A percentile compares a stretch with the other conserved stretches of the same genome.
These are phyloP conservation scores for Uloborus diversus DNA, from an alignment of 1,140 invertebrate species.

Conservation along the genomic window DNA sequence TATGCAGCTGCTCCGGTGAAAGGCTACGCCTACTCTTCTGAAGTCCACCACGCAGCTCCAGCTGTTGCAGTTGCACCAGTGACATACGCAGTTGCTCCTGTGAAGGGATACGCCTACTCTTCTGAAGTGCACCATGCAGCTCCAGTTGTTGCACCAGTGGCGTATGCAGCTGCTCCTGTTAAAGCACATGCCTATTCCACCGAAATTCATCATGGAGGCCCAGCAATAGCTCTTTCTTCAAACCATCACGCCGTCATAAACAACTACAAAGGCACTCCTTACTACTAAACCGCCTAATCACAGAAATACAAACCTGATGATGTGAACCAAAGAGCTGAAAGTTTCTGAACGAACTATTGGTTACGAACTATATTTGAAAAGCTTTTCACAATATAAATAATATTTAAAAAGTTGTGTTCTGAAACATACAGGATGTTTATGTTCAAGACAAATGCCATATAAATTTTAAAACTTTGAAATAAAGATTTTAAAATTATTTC, in stretches of 20 bases:
- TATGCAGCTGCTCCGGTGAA: background rate
- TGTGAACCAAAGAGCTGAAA: slow-evolving; percentile 10
- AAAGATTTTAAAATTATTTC: too few species aligned
- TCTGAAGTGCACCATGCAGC: slow-evolving; percentile 11
- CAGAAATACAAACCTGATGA: background rate
- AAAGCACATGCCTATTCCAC: slow-evolving; percentile 30
- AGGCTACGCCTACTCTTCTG: slow-evolving; percentile 11
- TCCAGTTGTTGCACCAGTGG: background rate
- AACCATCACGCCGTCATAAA: slow-evolving; percentile 12
- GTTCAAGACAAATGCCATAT: too few species aligned
- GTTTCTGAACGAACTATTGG: too few species aligned
- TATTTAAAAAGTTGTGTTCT: too few species aligned
- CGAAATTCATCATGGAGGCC: slow-evolving; percentile 16
- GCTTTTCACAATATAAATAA: too few species aligned
- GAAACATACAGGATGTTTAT: too few species aligned
- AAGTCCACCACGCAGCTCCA: slow-evolving; percentile 15
- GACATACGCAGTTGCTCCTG: background rate
- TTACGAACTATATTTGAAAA: too few species aligned
- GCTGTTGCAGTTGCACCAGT: background rate
- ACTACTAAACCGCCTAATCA: slow-evolving; percentile 24
- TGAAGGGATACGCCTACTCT: slow-evolving; percentile 15
- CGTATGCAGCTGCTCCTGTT: background rate
- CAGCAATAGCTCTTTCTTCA: background rate
- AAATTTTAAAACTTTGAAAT: too few species aligned
- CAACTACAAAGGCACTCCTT: slow-evolving; percentile 43